Percentiles rank a stretch among this genome's conserved stretches.
phyloP scores from a whole-genome alignment of 2,797 vertebrate genomes.

The Artibeus jamaicensis region DNA sequence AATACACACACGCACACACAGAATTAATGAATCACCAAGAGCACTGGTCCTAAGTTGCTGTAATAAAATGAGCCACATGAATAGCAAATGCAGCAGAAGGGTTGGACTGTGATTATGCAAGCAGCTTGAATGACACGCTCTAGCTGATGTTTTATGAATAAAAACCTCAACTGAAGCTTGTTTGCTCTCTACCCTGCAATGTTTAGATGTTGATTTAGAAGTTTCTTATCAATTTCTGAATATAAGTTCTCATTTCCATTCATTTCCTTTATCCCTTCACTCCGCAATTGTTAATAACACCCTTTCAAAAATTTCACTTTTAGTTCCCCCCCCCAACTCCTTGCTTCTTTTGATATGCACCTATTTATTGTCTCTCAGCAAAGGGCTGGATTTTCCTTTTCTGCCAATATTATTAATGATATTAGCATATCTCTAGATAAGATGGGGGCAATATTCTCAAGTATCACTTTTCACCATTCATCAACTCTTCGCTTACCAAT shows the following conservation, averaged over 20 bases:
- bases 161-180: background rate
- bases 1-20: background rate
- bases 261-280: conserved; percentile 40
- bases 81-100: background rate
- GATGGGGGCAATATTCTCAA: background rate
- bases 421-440: background rate
- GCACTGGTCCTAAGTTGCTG: background rate
- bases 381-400: background rate
- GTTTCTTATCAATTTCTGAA: conserved; percentile 39
- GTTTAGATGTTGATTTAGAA: conserved; percentile 49
- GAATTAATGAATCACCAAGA: conserved; percentile 51
- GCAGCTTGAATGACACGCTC: conserved; percentile 48
- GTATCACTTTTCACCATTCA: background rate
- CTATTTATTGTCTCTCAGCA: conserved; percentile 29
- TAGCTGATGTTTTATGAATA: conserved; percentile 63
- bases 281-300: background rate
- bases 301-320: conserved; percentile 47
- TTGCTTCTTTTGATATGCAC: conserved; percentile 27
- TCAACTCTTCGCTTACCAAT: background rate
- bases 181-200: conserved; percentile 41
- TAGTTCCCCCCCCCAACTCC: background rate
- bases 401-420: conserved; percentile 32
- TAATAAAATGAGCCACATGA: conserved; percentile 32
- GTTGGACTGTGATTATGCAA: conserved; percentile 45
- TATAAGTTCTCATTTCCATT: conserved; percentile 54